Evolutionary conservation across 2,797 vertebrate species (phyloP).

Genomic region (Ptychadena robeensis): DNA sequence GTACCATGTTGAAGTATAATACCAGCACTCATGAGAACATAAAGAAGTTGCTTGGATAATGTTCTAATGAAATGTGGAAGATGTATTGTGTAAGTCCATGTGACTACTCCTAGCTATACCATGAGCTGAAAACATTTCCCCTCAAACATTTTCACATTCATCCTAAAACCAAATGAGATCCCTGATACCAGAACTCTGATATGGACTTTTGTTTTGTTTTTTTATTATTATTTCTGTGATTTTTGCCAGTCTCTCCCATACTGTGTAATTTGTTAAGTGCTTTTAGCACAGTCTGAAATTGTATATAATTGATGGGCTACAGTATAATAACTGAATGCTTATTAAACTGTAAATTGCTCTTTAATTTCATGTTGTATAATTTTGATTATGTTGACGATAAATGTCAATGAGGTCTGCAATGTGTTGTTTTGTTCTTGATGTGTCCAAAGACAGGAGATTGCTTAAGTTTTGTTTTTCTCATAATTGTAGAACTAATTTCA

Average conservation of each 20-base stretch:
- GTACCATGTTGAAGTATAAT: too few species aligned
- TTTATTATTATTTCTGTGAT: constrained; percentile 10
- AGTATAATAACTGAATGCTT: constrained; percentile 38
- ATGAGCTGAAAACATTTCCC: too few species aligned
- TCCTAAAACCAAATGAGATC: too few species aligned
- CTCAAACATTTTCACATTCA: too few species aligned
- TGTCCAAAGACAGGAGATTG: not conserved
- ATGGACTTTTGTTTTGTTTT: constrained; percentile 6
- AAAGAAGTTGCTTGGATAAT: too few species aligned
- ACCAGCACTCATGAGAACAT: too few species aligned
- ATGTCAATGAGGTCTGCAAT: constrained; percentile 7
- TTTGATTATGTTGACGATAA: not conserved
- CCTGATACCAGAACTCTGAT: constrained; percentile 1
- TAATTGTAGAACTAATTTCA: not conserved
- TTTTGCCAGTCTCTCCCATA: constrained; percentile 8
- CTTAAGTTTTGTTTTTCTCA: not conserved
- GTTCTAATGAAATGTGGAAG: too few species aligned
- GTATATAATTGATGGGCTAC: constrained; percentile 26
- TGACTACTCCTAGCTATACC: too few species aligned
- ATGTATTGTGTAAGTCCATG: too few species aligned
- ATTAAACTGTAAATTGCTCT: constrained; percentile 25
- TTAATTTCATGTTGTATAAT: constrained; percentile 26
- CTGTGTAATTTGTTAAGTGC: constrained; percentile 26
- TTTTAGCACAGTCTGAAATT: constrained; percentile 36
- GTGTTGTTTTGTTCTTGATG: not conserved